Conservation (phyloP, 1,140 invertebrate genomes). For the Brachionus calyciflorus region DNA sequence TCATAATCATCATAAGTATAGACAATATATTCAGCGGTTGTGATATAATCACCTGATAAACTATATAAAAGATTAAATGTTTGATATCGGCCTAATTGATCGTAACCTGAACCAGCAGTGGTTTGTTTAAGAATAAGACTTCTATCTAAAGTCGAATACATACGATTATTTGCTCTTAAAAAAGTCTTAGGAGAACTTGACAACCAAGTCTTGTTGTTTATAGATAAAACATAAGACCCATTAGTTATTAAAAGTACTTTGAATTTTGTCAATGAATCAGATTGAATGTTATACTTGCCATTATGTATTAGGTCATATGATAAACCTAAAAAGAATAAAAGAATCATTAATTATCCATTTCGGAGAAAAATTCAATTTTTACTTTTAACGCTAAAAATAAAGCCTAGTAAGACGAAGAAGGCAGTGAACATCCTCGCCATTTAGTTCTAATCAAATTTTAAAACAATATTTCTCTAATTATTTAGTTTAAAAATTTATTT, state of each 20-base stretch:
- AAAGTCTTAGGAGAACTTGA: constrained; percentile 9
- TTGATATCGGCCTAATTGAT: constrained; percentile 13
- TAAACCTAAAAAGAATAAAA: background rate
- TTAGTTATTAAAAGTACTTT: constrained; percentile 14
- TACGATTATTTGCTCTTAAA: constrained; percentile 24
- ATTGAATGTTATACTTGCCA: background rate
- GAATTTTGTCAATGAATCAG: background rate
- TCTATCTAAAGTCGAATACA: background rate
- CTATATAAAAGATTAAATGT: background rate
- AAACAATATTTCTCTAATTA: background rate
- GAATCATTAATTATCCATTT: background rate
- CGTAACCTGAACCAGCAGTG: background rate
- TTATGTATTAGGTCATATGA: background rate
- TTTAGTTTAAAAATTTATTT: too few species aligned
- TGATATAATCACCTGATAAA: background rate
- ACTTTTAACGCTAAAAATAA: background rate
- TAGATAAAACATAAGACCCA: constrained; percentile 6
- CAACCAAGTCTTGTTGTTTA: constrained; percentile 38
- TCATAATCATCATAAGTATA: constrained; percentile 32
- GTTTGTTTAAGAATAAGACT: constrained; percentile 15
- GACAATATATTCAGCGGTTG: constrained; percentile 1
- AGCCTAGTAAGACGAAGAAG: background rate
- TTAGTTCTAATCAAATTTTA: background rate
- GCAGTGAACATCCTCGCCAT: background rate
- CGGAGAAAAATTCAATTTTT: background rate